Evolutionary conservation across 2,797 vertebrate species (phyloP).

Genomic region (Cetoscarus ocellatus): DNA sequence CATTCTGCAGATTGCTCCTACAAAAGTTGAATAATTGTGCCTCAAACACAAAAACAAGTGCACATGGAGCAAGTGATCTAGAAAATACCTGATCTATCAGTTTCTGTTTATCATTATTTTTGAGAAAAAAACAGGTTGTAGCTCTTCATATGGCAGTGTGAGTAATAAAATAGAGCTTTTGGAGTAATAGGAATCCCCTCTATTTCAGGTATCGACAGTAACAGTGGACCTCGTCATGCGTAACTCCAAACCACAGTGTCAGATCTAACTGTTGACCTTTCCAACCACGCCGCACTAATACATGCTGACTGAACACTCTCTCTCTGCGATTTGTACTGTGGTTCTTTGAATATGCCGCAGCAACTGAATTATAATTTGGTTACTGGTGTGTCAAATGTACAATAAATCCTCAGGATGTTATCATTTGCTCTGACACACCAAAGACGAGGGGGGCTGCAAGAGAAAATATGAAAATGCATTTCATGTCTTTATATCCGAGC

Average conservation of each 20-base stretch:
- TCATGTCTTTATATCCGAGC: conserved; percentile 82
- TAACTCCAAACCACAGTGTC: conserved; percentile 53
- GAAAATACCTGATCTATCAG: background rate
- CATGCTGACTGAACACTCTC: conserved; percentile 58
- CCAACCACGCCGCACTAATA: conserved; percentile 41
- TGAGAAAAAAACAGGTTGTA: background rate
- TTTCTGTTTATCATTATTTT: conserved; percentile 6
- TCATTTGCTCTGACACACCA: conserved; percentile 79
- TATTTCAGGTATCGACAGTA: conserved; percentile 25
- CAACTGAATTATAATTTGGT: conserved; percentile 81
- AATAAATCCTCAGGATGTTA: conserved; percentile 84
- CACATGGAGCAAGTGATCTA: background rate
- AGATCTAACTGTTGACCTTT: conserved; percentile 71
- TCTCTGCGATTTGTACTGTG: conserved; percentile 50
- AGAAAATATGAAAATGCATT: conserved; percentile 79
- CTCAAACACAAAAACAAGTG: conserved; percentile 21
- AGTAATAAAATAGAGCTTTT: conserved; percentile 21
- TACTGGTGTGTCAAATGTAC: conserved; percentile 83
- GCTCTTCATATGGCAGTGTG: conserved; percentile 5
- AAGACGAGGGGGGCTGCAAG: conserved; percentile 45
- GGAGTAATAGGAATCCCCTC: conserved; percentile 10
- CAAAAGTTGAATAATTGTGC: conserved; percentile 24
- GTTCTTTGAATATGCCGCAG: conserved; percentile 70
- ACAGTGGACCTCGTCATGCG: conserved; percentile 38
- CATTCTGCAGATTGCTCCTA: conserved; percentile 41